phyloP scores from a whole-genome alignment of 2,797 vertebrate genomes.

The Pelochelys cantorii region DNA sequence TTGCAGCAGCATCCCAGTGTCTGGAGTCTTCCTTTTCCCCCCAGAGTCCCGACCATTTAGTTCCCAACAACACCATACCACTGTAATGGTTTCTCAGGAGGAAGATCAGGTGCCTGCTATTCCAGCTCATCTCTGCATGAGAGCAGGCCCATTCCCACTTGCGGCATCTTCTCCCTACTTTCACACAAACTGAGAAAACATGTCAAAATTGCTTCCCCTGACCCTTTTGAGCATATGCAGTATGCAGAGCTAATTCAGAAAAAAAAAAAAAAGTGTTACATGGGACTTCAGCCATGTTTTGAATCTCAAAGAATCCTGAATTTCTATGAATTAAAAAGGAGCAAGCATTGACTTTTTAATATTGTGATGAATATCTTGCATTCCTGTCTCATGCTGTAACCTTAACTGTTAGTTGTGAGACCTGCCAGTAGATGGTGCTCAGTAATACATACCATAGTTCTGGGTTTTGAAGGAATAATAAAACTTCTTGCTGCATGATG shows the following conservation, averaged over 20 bases:
- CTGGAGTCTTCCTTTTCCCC: background rate
- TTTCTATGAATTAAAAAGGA: fast-evolving
- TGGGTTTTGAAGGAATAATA: background rate
- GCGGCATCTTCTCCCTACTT: background rate
- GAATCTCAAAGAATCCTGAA: background rate
- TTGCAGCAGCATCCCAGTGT: background rate
- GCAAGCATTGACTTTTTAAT: background rate
- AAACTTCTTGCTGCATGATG: background rate
- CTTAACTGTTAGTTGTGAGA: background rate
- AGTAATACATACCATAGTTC: background rate
- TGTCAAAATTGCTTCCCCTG: background rate
- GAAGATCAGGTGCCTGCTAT: background rate
- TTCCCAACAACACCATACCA: background rate
- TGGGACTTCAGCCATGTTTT: background rate
- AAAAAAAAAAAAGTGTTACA: background rate
- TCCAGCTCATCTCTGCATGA: background rate
- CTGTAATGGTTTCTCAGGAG: background rate
- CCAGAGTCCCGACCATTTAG: background rate
- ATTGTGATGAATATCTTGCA: background rate
- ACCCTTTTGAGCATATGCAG: background rate
- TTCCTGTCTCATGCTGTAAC: background rate
- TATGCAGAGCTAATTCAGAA: background rate
- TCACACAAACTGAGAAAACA: background rate
- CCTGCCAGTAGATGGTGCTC: background rate
- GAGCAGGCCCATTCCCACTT: background rate